These are phyloP conservation scores for Phylloscopus trochilus DNA, from an alignment of 2,113 vertebrate genomes.

Conservation along the genomic window DNA sequence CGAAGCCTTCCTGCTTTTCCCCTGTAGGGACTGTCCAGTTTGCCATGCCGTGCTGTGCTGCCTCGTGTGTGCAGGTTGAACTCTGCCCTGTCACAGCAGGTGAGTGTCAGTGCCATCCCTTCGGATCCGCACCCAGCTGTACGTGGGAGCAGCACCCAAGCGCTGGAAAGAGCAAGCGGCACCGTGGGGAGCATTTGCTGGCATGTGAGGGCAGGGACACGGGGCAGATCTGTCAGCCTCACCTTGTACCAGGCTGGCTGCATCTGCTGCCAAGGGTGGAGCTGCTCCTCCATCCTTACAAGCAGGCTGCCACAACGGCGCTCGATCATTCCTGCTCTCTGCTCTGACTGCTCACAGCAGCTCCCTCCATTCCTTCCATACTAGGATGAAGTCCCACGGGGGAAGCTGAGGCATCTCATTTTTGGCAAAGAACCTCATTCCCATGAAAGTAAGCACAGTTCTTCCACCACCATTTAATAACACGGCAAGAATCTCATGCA, in stretches of 20 bases:
- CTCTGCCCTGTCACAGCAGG: not conserved
- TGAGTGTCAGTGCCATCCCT: not conserved
- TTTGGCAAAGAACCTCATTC: conserved; percentile 88
- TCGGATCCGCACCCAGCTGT: not conserved
- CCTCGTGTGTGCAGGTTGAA: not conserved
- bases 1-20: not conserved
- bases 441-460: conserved; percentile 85
- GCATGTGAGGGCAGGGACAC: not conserved
- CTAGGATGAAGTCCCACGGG: conserved; percentile 78
- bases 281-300: conserved; percentile 40
- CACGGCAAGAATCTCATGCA: conserved; percentile 73
- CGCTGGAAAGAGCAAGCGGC: accelerated
- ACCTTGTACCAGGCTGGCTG: not conserved
- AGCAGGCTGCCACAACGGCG: conserved; percentile 41
- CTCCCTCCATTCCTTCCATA: conserved; percentile 68
- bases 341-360: conserved; percentile 52
- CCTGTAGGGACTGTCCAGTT: accelerated
- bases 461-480: conserved; percentile 74
- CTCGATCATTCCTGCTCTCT: not conserved
- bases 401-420: conserved; percentile 80
- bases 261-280: not conserved
- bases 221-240: not conserved
- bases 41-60: not conserved
- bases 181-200: not conserved
- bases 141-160: not conserved